phyloP scores from a whole-genome alignment of 2,888 invertebrate genomes.

The Hydroisotoma schaefferi region DNA sequence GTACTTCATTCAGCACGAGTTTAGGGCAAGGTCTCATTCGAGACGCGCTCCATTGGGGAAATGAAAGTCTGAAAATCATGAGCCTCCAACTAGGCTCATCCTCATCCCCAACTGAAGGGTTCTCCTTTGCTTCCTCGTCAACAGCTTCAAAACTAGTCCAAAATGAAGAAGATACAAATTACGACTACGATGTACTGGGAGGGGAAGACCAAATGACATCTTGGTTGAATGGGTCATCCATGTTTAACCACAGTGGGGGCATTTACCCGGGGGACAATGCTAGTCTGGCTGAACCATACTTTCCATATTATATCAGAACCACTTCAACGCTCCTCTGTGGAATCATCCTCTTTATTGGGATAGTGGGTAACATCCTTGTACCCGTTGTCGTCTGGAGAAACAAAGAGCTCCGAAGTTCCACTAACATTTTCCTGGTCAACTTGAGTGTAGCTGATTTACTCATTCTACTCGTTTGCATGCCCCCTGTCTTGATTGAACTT shows the following conservation, averaged over 20 bases:
- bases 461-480: constrained; percentile 86
- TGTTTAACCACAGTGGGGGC: not conserved
- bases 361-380: constrained; percentile 89
- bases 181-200: not conserved
- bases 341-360: constrained; percentile 81
- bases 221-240: not conserved
- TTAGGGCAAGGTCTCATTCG: not conserved
- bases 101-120: not conserved
- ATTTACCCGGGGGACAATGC: not conserved
- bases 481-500: constrained; percentile 89
- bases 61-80: constrained; percentile 13
- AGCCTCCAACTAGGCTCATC: constrained; percentile 6
- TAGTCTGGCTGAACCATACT: constrained; percentile 48
- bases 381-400: constrained; percentile 87
- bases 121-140: not conserved
- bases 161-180: not conserved
- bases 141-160: too few relatives aligned
- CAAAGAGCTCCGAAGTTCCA: constrained; percentile 83
- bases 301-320: constrained; percentile 81
- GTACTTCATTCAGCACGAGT: not conserved
- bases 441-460: constrained; percentile 87
- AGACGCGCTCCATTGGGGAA: constrained; percentile 8
- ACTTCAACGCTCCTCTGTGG: constrained; percentile 85
- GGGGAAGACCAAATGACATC: not conserved
- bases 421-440: constrained; percentile 91